Percentiles rank a stretch among this genome's conserved stretches.
Conservation (phyloP, 2,888 invertebrate genomes). For the Pilophorus perplexus region DNA sequence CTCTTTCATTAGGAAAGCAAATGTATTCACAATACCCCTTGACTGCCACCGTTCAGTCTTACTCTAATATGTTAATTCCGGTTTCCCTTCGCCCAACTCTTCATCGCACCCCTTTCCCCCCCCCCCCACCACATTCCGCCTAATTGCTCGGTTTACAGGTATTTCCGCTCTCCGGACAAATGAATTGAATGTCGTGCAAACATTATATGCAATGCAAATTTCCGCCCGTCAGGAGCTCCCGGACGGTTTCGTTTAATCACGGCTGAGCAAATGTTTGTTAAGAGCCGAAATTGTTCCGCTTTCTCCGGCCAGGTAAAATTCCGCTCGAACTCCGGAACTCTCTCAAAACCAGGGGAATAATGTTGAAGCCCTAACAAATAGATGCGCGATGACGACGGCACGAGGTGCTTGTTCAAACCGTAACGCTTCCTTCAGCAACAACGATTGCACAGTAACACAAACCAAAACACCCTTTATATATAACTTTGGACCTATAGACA, state of each 20-base stretch:
- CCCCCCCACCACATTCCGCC: not conserved
- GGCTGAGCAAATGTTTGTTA: conserved; percentile 25
- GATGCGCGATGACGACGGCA: no score
- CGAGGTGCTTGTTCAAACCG: no score
- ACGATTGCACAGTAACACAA: no score
- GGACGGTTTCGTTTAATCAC: not conserved
- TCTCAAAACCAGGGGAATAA: no score
- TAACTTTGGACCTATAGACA: no score
- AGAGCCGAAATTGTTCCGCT: no score
- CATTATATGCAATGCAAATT: conserved; percentile 34
- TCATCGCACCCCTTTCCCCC: not conserved
- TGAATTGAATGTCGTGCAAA: conserved; percentile 35
- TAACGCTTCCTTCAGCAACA: no score
- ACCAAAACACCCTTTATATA: no score
- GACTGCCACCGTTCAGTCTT: conserved; percentile 6
- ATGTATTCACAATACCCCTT: conserved; percentile 34
- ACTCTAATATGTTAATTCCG: conserved; percentile 38
- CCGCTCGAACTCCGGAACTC: no score
- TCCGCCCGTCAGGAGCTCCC: no score
- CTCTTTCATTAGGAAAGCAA: conserved; percentile 32
- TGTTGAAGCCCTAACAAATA: no score
- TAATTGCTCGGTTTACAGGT: conserved; percentile 33
- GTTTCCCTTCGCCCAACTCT: not conserved
- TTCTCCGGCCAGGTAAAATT: no score
- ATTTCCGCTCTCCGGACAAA: conserved; percentile 17